These are phyloP conservation scores for Meiosimyza decipiens DNA, from an alignment of 2,888 invertebrate species.

Conservation along the genomic window DNA sequence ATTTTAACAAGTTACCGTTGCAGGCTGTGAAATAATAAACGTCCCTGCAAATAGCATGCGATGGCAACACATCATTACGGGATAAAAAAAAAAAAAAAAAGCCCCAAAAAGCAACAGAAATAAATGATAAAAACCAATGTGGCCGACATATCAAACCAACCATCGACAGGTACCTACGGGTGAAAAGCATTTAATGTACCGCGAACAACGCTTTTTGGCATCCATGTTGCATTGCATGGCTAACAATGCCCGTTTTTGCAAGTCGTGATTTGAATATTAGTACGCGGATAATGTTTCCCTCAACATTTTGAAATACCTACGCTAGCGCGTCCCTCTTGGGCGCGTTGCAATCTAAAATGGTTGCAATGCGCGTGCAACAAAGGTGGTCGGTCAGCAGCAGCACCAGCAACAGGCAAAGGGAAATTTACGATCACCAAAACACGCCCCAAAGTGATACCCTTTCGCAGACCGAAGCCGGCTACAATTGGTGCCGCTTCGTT, in stretches of 20 bases:
- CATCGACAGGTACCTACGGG: conserved; percentile 34
- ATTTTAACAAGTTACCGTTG: conserved; percentile 12
- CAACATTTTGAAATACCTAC: conserved; percentile 13
- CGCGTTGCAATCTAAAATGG: neutral
- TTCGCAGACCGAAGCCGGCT: neutral
- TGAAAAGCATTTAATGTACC: conserved; percentile 12
- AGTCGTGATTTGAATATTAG: conserved; percentile 37
- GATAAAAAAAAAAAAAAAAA: neutral
- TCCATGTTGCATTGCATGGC: neutral
- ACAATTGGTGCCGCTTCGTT: conserved; percentile 6
- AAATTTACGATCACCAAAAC: conserved; percentile 21
- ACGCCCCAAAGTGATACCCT: conserved; percentile 20
- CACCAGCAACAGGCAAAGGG: conserved; percentile 6
- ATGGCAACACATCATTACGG: conserved; percentile 27
- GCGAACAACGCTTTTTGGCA: neutral
- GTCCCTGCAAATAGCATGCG: conserved; percentile 26
- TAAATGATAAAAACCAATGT: conserved; percentile 11
- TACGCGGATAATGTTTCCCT: conserved; percentile 5
- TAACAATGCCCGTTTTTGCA: conserved; percentile 21
- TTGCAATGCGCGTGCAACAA: conserved; percentile 8
- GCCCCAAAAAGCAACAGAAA: neutral
- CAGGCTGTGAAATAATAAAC: conserved; percentile 19
- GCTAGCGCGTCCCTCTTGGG: conserved; percentile 29
- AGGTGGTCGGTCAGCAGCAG: conserved; percentile 15
- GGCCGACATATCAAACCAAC: conserved; percentile 19